These are phyloP conservation scores for Nectonema munidae DNA, from an alignment of 2,888 invertebrate species.

Conservation along the genomic window DNA sequence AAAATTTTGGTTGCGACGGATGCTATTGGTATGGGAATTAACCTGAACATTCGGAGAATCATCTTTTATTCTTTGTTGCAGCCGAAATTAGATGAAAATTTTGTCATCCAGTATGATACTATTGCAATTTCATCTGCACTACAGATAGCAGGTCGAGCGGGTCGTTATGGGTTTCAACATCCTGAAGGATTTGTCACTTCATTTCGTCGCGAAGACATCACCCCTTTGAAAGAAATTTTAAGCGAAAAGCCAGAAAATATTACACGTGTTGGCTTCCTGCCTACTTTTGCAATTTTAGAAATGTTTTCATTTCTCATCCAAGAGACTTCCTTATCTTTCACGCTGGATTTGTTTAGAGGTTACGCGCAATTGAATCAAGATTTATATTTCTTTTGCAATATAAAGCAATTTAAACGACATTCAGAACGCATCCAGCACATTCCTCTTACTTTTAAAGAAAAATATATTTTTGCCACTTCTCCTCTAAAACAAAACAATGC, in stretches of 20 bases:
- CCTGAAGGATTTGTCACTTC: slow-evolving; percentile 51
- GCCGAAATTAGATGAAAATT: slow-evolving; percentile 45
- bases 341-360: slow-evolving; percentile 78
- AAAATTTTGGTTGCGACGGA: slow-evolving; percentile 61
- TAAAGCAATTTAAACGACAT: slow-evolving; percentile 70
- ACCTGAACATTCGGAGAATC: slow-evolving; percentile 71
- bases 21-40: slow-evolving; percentile 89
- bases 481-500: slow-evolving; percentile 71
- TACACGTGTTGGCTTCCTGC: slow-evolving; percentile 48
- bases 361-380: slow-evolving; percentile 59
- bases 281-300: slow-evolving; percentile 90
- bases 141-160: slow-evolving; percentile 64
- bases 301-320: slow-evolving; percentile 80
- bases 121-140: slow-evolving; percentile 64
- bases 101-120: slow-evolving; percentile 50
- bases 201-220: slow-evolving; percentile 45
- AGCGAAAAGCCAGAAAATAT: slow-evolving; percentile 32
- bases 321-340: slow-evolving; percentile 56
- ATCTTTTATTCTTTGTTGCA: slow-evolving; percentile 61
- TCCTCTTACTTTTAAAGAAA: slow-evolving; percentile 39
- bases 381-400: slow-evolving; percentile 78
- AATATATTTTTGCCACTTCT: slow-evolving; percentile 84
- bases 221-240: slow-evolving; percentile 35
- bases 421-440: slow-evolving; percentile 91
- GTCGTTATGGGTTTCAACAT: slow-evolving; percentile 32